These are phyloP conservation scores for Ictidomys tridecemlineatus DNA, from an alignment of 2,113 vertebrate species.

Conservation along the genomic window DNA sequence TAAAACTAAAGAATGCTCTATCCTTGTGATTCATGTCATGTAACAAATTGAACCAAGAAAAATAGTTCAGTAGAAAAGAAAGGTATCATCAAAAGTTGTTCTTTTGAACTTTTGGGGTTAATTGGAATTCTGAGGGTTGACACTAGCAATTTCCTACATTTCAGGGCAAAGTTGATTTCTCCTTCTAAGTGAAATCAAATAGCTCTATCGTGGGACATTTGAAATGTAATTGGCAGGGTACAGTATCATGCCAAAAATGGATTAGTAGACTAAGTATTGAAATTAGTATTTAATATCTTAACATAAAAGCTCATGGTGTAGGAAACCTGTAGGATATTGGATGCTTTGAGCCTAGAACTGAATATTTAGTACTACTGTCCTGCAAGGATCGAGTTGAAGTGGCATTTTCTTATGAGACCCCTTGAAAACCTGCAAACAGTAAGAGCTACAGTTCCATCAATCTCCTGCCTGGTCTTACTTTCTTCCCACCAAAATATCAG, in stretches of 20 bases:
- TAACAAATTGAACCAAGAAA: constrained; percentile 63
- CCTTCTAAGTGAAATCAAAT: constrained; percentile 6
- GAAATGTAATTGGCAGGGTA: constrained; percentile 61
- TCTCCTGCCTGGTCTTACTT: not conserved
- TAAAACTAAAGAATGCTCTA: constrained; percentile 50
- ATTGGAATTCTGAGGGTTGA: not conserved
- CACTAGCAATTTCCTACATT: constrained; percentile 23
- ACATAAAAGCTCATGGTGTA: constrained; percentile 79
- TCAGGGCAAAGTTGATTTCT: constrained; percentile 35
- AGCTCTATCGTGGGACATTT: constrained; percentile 43
- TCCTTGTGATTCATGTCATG: constrained; percentile 13
- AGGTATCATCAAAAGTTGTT: constrained; percentile 2
- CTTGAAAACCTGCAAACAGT: constrained; percentile 62
- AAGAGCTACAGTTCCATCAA: constrained; percentile 32
- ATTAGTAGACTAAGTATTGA: constrained; percentile 79
- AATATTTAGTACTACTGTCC: constrained; percentile 9
- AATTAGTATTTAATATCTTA: constrained; percentile 79
- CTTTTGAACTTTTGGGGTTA: constrained; percentile 48
- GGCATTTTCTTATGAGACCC: constrained; percentile 67
- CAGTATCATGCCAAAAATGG: constrained; percentile 74
- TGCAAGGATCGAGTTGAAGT: constrained; percentile 16
- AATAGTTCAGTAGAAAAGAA: constrained; percentile 21
- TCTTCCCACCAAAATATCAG: constrained; percentile 57
- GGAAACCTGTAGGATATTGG: constrained; percentile 71
- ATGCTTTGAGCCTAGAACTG: constrained; percentile 37